A percentile compares a stretch with the other conserved stretches of the same genome.
These are phyloP conservation scores for Papilio polytes DNA, from an alignment of 1,140 invertebrate genomes.

Conservation along the genomic window DNA sequence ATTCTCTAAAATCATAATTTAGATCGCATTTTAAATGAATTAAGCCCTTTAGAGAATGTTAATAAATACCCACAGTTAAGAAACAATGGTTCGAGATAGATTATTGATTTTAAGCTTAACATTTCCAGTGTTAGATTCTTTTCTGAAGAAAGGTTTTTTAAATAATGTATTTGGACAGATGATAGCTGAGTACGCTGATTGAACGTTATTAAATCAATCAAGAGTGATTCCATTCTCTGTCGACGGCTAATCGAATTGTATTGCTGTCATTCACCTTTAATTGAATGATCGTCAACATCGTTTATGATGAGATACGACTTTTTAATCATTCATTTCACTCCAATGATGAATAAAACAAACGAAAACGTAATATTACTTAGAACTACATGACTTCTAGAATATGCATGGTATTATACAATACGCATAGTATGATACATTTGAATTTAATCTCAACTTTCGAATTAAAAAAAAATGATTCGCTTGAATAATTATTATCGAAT, in stretches of 20 bases:
- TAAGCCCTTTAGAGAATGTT: neutral
- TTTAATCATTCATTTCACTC: neutral
- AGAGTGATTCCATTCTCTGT: conserved; percentile 13
- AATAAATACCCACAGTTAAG: neutral
- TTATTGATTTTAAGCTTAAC: neutral
- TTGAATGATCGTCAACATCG: conserved; percentile 32
- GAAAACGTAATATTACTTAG: neutral
- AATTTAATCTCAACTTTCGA: too few species aligned
- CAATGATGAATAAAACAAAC: neutral
- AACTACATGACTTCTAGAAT: neutral
- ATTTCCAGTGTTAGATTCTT: neutral
- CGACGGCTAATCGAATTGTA: conserved; percentile 26
- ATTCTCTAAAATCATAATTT: neutral
- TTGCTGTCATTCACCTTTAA: conserved; percentile 32
- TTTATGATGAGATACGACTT: neutral
- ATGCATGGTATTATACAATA: too few species aligned
- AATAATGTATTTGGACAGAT: conserved; percentile 18
- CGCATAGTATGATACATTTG: too few species aligned
- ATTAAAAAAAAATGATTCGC: too few species aligned
- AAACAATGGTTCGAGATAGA: neutral
- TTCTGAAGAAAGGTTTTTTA: conserved; percentile 1
- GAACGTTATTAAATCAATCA: conserved; percentile 30
- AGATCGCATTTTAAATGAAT: neutral
- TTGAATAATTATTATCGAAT: neutral
- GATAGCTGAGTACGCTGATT: neutral